Evolutionary conservation across 64 coral and sea anemone genomes (phyloP).

Genomic region (Porites australiensis): DNA sequence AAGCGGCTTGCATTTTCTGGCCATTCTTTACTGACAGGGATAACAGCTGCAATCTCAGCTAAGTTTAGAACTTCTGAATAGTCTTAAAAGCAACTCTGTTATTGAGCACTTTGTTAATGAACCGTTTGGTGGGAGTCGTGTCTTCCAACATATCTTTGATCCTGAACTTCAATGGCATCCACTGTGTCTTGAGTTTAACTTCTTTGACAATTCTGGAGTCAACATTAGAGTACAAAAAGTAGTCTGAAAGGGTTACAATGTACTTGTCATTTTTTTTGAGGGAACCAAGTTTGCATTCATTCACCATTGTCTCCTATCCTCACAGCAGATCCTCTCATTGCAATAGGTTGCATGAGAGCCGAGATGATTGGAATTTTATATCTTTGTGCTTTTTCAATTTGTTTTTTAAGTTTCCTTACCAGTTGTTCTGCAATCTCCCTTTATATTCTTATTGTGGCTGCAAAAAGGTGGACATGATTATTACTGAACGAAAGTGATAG

Average conservation of each 20-base stretch:
- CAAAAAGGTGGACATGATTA: too few species aligned
- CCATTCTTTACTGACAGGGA: conserved; percentile 42
- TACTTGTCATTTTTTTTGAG: conserved; percentile 31
- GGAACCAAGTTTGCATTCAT: conserved; percentile 18
- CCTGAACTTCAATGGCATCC: conserved; percentile 26
- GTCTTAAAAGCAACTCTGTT: conserved; percentile 23
- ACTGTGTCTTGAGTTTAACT: conserved; percentile 43
- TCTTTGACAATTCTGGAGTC: conserved; percentile 33
- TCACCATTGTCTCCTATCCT: background rate
- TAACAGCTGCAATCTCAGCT: conserved; percentile 39
- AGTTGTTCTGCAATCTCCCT: too few species aligned
- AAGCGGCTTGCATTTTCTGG: conserved; percentile 20
- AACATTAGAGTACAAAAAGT: background rate
- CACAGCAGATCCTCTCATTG: too few species aligned
- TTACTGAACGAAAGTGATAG: too few species aligned
- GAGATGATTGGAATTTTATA: too few species aligned
- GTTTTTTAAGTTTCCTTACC: too few species aligned
- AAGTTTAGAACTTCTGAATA: conserved; percentile 48
- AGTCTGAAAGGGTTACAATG: conserved; percentile 35
- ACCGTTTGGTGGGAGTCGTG: conserved; percentile 30
- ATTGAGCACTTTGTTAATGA: conserved; percentile 44
- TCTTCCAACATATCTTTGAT: conserved; percentile 49
- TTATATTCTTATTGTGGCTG: too few species aligned
- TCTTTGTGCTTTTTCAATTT: too few species aligned
- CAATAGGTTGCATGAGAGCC: too few species aligned